Base-by-base conservation (phyloP, 2,888 invertebrate genomes). In the Drosophila meridiana region DNA sequence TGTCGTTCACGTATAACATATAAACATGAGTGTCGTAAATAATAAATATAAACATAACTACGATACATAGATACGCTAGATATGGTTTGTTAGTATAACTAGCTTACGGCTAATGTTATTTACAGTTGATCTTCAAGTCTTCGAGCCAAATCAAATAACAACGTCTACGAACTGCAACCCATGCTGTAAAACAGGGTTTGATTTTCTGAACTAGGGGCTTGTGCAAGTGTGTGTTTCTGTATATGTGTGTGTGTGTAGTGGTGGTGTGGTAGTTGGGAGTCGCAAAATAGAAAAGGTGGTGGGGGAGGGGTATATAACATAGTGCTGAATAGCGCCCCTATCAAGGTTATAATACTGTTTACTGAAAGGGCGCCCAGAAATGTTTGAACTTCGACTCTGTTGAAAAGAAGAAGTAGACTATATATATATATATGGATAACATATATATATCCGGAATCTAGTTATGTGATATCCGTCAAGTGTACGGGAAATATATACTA, bases 321-420 rank as follows among this genome's bases (percentile, higher is more conserved):
- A 56, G 67, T 86, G 80, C 80, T 83, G 78, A 76, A 70, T 56
- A 87, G 85, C 89, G 89, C 89, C 85, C 87, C 82, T 82, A 73
- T 30, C 69, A 69, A 76, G 69, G 70, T 80, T 89, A 65, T 81
- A 67, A 73, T 66, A 61, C 89, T 83, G 63, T 79, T 83, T 87
- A 65, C 69, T 56, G 60, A 78, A 78, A 78, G 87, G 89, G 89
- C 84, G 89, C 89, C 63, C 69, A 45, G 76, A 61, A 69, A 50
- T 40, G 32, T 50, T 26, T 40, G 50, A 60, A 32, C 50, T 42
- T n/a, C 60, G 38, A 26, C 59, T 59, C 59, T 59, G 20, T n/a
- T 38, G 13, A 59, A 40, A 58, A 52, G 28, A 47, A 52, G 65
- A 63, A 58, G 28, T 66, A 53, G 67, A 38, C 65, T 40, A 71